Evolutionary conservation across 2,113 vertebrate genomes (phyloP).

Genomic region (Urocitellus parryii): DNA sequence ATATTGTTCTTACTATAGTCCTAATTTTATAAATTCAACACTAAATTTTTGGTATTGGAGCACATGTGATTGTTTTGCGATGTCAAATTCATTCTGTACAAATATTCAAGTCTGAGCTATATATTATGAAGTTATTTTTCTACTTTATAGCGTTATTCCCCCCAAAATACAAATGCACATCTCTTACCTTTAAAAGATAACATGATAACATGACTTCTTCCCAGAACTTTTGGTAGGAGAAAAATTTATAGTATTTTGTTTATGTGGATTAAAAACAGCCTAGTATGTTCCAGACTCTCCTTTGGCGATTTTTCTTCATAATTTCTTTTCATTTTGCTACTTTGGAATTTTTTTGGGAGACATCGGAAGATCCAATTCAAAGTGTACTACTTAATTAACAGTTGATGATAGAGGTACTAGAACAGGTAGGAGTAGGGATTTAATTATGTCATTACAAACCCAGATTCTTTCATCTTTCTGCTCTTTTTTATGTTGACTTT

Average conservation of each 20-base stretch:
- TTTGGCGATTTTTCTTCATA: conserved; percentile 1
- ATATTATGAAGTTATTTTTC: conserved; percentile 40
- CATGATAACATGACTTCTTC: neutral
- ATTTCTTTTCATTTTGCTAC: conserved; percentile 42
- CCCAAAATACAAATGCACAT: conserved; percentile 17
- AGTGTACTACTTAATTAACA: conserved; percentile 12
- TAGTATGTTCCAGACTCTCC: neutral
- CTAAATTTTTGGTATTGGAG: neutral
- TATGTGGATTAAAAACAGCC: conserved; percentile 15
- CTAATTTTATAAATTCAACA: conserved; percentile 35
- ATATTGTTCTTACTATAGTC: neutral
- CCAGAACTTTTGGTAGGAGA: neutral
- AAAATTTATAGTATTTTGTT: neutral
- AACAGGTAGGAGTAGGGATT: neutral
- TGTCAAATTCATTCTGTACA: conserved; percentile 15
- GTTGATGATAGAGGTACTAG: neutral
- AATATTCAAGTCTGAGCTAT: neutral
- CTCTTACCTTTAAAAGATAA: conserved; percentile 32
- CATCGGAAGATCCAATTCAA: neutral
- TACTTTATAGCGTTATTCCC: conserved; percentile 9
- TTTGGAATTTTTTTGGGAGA: neutral
- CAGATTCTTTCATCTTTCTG: neutral
- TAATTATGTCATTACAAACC: neutral
- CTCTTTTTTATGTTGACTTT: neutral
- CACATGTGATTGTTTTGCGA: neutral